Percentiles rank a stretch among this genome's conserved stretches.
phyloP scores from a whole-genome alignment of 2,797 vertebrate species.

The Pangasius larnaudii region DNA sequence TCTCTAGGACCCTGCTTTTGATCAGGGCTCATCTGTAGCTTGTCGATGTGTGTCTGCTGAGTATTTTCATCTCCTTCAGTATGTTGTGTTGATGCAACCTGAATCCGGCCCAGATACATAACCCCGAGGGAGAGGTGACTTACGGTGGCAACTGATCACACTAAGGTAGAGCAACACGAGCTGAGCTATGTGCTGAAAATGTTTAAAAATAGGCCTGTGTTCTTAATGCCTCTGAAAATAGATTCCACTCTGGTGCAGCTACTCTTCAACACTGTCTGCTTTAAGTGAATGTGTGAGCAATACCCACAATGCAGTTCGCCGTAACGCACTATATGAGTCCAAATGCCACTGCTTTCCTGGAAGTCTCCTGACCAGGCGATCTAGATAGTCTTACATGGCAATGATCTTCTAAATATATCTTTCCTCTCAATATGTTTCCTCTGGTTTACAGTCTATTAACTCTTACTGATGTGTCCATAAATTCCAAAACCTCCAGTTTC shows the following conservation, averaged over 20 bases:
- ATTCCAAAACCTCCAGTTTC: not conserved
- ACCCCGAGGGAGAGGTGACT: slow-evolving; percentile 24
- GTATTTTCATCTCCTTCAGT: slow-evolving; percentile 17
- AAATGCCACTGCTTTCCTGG: not conserved
- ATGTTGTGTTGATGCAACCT: slow-evolving; percentile 31
- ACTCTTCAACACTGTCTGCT: slow-evolving; percentile 18
- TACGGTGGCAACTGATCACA: slow-evolving; percentile 25
- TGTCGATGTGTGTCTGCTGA: not conserved
- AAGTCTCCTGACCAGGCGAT: not conserved
- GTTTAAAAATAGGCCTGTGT: slow-evolving; percentile 78
- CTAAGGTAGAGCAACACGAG: slow-evolving; percentile 65
- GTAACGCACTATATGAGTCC: not conserved
- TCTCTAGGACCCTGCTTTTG: not conserved
- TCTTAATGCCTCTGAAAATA: slow-evolving; percentile 40
- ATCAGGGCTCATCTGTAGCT: not conserved
- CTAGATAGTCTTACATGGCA: not conserved
- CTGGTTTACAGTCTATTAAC: not conserved
- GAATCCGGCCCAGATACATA: slow-evolving; percentile 27
- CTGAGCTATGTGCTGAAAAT: slow-evolving; percentile 66
- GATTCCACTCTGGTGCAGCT: slow-evolving; percentile 30
- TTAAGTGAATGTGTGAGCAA: not conserved
- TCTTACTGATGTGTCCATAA: not conserved
- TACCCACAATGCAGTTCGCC: not conserved
- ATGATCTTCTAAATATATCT: not conserved
- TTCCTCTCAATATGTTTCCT: not conserved